Evolutionary conservation across 37 sponge, comb jelly and placozoan species (phyloP).

Genomic region (Trichoplax adhaerens): DNA sequence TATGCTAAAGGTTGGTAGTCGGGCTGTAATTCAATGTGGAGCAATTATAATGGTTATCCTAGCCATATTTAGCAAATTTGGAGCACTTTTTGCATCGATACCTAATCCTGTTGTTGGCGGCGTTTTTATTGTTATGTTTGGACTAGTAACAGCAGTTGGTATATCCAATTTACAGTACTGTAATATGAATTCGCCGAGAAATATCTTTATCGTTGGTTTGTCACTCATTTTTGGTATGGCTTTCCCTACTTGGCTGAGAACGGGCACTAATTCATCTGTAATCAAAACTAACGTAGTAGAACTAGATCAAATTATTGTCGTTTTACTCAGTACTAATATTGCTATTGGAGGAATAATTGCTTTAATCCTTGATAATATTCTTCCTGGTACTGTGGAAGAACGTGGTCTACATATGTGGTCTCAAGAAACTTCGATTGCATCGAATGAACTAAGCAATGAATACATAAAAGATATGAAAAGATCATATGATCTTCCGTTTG

Average conservation of each 20-base stretch:
- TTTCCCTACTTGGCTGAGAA: conserved; percentile 4
- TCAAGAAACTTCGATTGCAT: too few relatives aligned
- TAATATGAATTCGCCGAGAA: conserved; percentile 8
- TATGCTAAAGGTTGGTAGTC: conserved; percentile 10
- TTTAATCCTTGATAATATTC: conserved; percentile 16
- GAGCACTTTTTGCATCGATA: conserved; percentile 12
- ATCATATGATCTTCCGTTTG: too few relatives aligned
- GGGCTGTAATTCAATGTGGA: conserved; percentile 11
- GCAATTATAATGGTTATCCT: conserved; percentile 11
- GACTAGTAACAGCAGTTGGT: conserved; percentile 14
- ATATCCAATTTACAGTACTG: conserved; percentile 2
- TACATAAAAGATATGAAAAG: too few relatives aligned
- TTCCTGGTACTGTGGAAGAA: conserved; percentile 16
- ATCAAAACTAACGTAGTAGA: neutral
- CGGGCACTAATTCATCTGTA: neutral
- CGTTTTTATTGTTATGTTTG: conserved; percentile 19
- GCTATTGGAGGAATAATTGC: conserved; percentile 13
- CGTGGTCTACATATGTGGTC: neutral
- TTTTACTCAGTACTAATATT: conserved; percentile 11
- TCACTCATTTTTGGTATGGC: conserved; percentile 9
- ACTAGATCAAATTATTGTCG: conserved; percentile 10
- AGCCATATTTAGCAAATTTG: conserved; percentile 10
- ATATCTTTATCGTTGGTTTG: conserved; percentile 15
- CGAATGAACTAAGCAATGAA: too few relatives aligned
- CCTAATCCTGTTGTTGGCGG: conserved; percentile 15